Base-by-base conservation (phyloP, 2,113 vertebrate genomes). In the Epinephelus moara region DNA sequence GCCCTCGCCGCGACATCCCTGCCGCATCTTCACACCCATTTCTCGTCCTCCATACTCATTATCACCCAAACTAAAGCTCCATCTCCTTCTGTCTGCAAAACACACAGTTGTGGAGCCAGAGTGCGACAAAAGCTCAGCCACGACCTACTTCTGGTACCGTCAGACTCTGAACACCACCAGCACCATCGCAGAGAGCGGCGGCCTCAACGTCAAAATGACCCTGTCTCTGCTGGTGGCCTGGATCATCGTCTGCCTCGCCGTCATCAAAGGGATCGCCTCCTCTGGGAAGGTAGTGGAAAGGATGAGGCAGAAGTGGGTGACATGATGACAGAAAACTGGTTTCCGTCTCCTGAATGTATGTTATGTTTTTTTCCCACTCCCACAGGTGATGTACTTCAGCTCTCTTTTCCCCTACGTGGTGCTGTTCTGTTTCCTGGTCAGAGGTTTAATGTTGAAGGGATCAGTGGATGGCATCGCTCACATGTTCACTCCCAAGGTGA, bases 311-410 rank as follows among this genome's bases (percentile, higher is more conserved):
- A 37, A 56, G 61, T 37, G 10, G 4, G 19, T 15, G 19, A 23
- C 4, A 19, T 15, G 7, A 75, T 67, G n/a, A 66, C 14, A 56
- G 27, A 17, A 11, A 37, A 10, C 19, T 19, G 2, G 15, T 30
- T 14, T 45, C 27, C 1, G 0, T 33, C 52, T 55, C 7, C 9
- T 80, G 3, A 78, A 21, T 60, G 2, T 42, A 4, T 49, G 11
- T 17, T 10, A 2, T 37, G 9, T 60, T 37, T 72, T 70, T 25
- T n/a, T 33, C 72, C 18, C 7, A 14, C 14, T 18, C 60, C 86
- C 60, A 3, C 80, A 99, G 98, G 98, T 99, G 94, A 99, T 99
- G 98, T 99, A 99, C 89, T 99, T 99, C 96, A 99, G 98, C 93
- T 99, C 98, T 1, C 97, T 99, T 64, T 99, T 99, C 91, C 98